Evolutionary conservation across 2,888 invertebrate species (phyloP).

Genomic region (Hydrotaea diabolus): DNA sequence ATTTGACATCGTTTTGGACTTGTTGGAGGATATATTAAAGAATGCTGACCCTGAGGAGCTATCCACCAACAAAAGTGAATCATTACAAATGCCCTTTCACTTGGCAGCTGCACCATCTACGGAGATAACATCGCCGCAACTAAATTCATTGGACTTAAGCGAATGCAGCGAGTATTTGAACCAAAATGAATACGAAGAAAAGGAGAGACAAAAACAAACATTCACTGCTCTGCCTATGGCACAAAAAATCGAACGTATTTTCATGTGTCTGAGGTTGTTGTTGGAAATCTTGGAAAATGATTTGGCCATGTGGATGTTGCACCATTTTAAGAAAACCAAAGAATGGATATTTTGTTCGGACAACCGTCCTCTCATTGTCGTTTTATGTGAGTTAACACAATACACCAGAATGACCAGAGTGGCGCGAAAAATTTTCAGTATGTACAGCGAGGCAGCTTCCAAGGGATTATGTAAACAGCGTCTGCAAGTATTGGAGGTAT

Average conservation of each 20-base stretch:
- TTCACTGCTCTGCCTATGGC: conserved; percentile 71
- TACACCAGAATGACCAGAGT: conserved; percentile 71
- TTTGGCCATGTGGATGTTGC: conserved; percentile 83
- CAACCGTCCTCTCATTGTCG: conserved; percentile 74
- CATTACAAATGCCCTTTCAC: not conserved
- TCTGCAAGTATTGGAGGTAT: conserved; percentile 75
- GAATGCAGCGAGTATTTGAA: conserved; percentile 70
- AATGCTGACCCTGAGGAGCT: conserved; percentile 30
- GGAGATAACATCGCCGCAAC: conserved; percentile 45
- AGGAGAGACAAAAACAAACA: conserved; percentile 69
- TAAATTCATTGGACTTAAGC: conserved; percentile 54
- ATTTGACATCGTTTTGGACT: conserved; percentile 69
- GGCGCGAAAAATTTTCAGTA: conserved; percentile 73
- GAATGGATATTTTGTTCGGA: conserved; percentile 74
- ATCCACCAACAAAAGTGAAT: conserved; percentile 25
- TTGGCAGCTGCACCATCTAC: not conserved
- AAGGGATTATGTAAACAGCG: conserved; percentile 71
- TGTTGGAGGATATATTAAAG: conserved; percentile 73
- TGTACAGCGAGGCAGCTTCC: conserved; percentile 74
- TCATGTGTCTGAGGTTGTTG: conserved; percentile 82
- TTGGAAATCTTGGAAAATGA: conserved; percentile 83
- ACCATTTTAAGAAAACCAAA: conserved; percentile 78
- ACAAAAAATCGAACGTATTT: conserved; percentile 82
- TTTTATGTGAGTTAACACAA: conserved; percentile 73
- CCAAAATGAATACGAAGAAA: conserved; percentile 76